phyloP scores from a whole-genome alignment of 2,888 invertebrate species.

The Deladenus siricidicola region DNA sequence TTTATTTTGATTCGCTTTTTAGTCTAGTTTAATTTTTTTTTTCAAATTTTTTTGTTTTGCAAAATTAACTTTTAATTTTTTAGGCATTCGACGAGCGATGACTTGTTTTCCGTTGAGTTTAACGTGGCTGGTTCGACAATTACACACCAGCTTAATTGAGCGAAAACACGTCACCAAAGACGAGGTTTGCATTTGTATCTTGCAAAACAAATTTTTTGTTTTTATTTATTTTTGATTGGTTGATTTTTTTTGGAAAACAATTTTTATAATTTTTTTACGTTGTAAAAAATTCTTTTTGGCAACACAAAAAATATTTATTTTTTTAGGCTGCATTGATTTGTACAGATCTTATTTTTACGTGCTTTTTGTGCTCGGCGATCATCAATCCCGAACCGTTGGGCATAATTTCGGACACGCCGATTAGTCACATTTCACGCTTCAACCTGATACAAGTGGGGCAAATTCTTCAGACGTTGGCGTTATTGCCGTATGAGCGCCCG shows the following conservation, averaged over 20 bases:
- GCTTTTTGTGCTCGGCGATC: constrained; percentile 90
- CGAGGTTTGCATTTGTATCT: no score
- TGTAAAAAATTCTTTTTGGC: neutral
- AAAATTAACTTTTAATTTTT: no score
- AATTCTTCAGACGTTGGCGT: constrained; percentile 80
- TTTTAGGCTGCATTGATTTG: constrained; percentile 61
- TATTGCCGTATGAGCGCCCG: constrained; percentile 74
- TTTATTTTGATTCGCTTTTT: constrained; percentile 6
- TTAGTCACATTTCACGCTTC: constrained; percentile 74
- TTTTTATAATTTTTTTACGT: neutral
- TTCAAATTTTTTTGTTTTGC: no score
- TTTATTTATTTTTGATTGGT: no score
- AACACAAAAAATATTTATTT: neutral
- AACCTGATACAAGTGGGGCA: constrained; percentile 73
- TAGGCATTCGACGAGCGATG: constrained; percentile 29
- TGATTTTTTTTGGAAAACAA: no score
- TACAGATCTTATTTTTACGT: constrained; percentile 82
- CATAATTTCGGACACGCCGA: constrained; percentile 76
- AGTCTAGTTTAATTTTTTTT: no score
- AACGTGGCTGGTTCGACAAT: constrained; percentile 80
- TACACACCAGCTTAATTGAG: constrained; percentile 60
- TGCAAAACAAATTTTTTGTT: no score
- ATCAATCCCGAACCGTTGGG: constrained; percentile 85
- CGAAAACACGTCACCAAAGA: constrained; percentile 24
- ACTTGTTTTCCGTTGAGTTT: constrained; percentile 69